Evolutionary conservation across 2,113 vertebrate species (phyloP).

Genomic region (Collichthys lucidus): DNA sequence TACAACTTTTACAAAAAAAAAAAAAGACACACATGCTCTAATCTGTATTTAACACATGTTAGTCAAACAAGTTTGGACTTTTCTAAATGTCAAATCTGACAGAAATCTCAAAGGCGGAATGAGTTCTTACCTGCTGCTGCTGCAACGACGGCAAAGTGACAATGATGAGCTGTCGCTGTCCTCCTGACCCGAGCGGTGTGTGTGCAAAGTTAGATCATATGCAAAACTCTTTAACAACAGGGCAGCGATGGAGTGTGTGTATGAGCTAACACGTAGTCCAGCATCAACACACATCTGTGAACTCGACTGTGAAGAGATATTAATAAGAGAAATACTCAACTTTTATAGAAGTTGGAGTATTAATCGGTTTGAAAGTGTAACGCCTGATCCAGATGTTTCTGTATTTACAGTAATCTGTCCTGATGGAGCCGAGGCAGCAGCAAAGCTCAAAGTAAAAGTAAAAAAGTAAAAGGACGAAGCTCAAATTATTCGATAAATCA

Average conservation of each 20-base stretch:
- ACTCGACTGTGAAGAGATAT: not conserved
- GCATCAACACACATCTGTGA: not conserved
- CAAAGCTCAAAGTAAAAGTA: no score
- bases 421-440: not conserved
- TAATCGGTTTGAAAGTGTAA: not conserved
- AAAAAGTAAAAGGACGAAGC: no score
- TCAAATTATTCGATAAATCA: no score
- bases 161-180: not conserved
- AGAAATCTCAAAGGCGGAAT: not conserved
- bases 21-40: no score
- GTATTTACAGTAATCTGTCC: not conserved
- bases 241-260: not conserved
- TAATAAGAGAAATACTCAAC: not conserved
- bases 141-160: not conserved
- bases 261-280: not conserved
- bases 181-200: not conserved
- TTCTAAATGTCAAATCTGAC: not conserved
- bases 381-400: not conserved
- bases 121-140: conserved; percentile 64
- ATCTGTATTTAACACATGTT: not conserved
- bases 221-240: conserved; percentile 46
- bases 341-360: not conserved
- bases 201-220: conserved; percentile 55
- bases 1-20: not conserved
- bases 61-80: not conserved